Percentiles rank a stretch among this genome's conserved stretches.
These are phyloP conservation scores for Accipiter cooperii DNA, from an alignment of 2,113 vertebrate genomes.

Conservation along the genomic window DNA sequence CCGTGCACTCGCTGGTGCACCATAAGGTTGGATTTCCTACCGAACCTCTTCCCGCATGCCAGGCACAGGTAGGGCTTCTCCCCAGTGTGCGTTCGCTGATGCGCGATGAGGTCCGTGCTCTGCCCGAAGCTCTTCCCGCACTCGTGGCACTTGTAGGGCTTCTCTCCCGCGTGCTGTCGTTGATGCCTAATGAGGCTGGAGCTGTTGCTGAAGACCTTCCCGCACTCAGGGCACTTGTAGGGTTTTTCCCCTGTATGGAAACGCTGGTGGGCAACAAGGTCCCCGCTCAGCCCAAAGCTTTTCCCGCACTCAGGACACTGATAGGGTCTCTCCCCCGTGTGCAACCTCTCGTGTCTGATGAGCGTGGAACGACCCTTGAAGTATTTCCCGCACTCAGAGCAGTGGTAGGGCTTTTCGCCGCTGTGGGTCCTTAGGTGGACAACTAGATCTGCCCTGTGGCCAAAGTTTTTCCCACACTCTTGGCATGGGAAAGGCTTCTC, in stretches of 20 bases:
- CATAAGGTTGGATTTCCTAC: constrained; percentile 82
- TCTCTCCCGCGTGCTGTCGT: neutral
- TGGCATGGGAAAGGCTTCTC: neutral
- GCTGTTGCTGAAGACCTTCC: constrained; percentile 3
- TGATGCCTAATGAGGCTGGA: neutral
- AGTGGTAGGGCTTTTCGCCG: neutral
- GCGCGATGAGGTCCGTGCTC: constrained; percentile 82
- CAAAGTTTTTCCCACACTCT: neutral
- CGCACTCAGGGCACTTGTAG: neutral
- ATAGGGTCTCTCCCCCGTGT: neutral
- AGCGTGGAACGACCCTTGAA: neutral
- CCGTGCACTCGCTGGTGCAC: constrained; percentile 85
- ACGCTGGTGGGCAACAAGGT: neutral
- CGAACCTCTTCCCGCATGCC: constrained; percentile 84
- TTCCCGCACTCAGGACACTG: neutral
- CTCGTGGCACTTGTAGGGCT: neutral
- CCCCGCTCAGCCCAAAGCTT: constrained; percentile 5
- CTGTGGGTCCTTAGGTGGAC: constrained; percentile 2
- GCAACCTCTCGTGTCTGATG: neutral
- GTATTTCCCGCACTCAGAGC: neutral
- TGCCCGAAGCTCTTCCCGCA: constrained; percentile 80
- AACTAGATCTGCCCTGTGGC: neutral
- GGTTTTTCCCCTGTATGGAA: neutral
- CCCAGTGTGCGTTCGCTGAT: constrained; percentile 83
- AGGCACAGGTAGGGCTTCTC: constrained; percentile 85